Evolutionary conservation across 2,113 vertebrate species (phyloP), one percentile per base, ranked within the genome.

Genomic region (Calonectris borealis): DNA sequence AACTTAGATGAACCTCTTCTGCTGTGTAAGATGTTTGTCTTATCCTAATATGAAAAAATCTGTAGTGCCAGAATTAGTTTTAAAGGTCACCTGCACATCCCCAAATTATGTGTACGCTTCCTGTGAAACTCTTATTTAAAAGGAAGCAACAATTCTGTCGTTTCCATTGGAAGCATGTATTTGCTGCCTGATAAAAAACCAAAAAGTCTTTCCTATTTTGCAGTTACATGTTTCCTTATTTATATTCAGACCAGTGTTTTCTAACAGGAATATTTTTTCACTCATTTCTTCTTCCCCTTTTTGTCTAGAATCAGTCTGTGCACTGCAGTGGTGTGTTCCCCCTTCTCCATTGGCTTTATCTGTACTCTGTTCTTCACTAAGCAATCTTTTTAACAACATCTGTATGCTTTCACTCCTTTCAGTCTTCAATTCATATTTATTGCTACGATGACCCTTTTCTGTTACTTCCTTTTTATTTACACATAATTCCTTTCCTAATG

Each of bases 391-490:
- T 69, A 83, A 65, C 58, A 65, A 51, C 89, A 16, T 62, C 60
- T 81, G 34, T 77, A 18, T 88, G 8, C 65, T 94, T 93, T n/a
- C 48, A 68, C 34, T 95, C 49, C 55, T 88, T 91, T 91, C 36
- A n/a, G 82, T 69, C 77, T 87, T 83, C 54, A 46, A 2, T 68
- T 88, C 29, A 1, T 68, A 2, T 81, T 86, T 78, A 60, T 46
- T 81, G 51, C 66, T 80, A 27, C 71, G 76, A 4, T 2, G 5
- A 68, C 15, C 31, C 54, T 83, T 54, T 91, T 61, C 78, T 90
- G 70, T 71, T 91, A 20, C 64, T 17, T 86, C 19, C 29, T 73
- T 86, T 96, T 87, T 95, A 90, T 93, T 93, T 96, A 46, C 54
- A 72, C 26, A 3, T 73, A 94, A 79, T 79, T 92, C 64, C 60